Base-by-base conservation (phyloP, 2,113 vertebrate genomes). In the Riparia riparia region DNA sequence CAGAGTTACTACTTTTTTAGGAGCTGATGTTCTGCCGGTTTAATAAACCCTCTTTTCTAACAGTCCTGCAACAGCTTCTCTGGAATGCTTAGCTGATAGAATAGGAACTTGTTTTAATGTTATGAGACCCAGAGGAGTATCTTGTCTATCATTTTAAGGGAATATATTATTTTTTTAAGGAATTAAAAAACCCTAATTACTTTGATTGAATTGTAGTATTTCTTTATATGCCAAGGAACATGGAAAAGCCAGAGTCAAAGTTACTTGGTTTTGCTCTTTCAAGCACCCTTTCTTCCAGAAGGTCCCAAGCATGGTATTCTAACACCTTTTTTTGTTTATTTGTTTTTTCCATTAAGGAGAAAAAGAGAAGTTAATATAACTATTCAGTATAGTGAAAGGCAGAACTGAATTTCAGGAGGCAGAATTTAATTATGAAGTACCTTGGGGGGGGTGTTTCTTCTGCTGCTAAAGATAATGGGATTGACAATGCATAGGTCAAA, bases 391-490 rank as follows among this genome's bases (percentile, higher is more conserved):
- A 60, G 14, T 60, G 41, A 82, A 74, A 58, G 25, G 34, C 34
- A 71, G 69, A 86, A 56, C 1, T 66, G 49, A 72, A 49, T 79
- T 89, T 95, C 39, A 18, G 34, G 51, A 65, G 45, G 21, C 34
- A 84, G 56, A 83, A 71, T 41, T 37, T 45, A 82, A 15, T 65
- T 70, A 53, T 61, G 26, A 49, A 14, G 20, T 74, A 7, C 56
- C 32, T 60, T 83, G n/a, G 4, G 4, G 3, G 2, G 3, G 0
- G 3, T 42, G 37, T 3, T 64, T 49, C 5, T 72, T 19, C 31
- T 54, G 6, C 22, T 74, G 65, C 68, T 78, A 34, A 82, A 63
- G 37, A 10, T 32, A 72, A 29, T 25, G 28, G 2, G 10, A 28
- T 50, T 66, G 26, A 34, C 39, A 64, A 5, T 7, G 13, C 1